Evolutionary conservation across 2,113 vertebrate genomes (phyloP).

Genomic region (Carassius gibelio): DNA sequence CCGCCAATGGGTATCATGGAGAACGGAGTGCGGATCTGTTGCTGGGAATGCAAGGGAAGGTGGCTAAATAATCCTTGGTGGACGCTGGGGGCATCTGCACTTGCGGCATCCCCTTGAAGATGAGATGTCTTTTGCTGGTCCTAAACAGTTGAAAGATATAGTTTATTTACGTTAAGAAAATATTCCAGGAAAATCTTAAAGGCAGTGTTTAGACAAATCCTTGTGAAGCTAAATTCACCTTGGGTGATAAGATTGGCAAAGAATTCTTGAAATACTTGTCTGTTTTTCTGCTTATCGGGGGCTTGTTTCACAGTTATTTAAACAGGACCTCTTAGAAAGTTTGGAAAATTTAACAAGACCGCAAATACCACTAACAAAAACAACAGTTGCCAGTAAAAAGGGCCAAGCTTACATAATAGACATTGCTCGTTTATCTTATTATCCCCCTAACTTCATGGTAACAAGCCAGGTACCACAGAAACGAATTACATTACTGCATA

Average conservation of each 20-base stretch:
- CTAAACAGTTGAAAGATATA: slow-evolving; percentile 66
- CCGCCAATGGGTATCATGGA: slow-evolving; percentile 98
- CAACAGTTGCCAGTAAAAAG: slow-evolving; percentile 57
- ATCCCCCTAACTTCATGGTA: slow-evolving; percentile 34
- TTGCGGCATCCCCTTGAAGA: slow-evolving; percentile 75
- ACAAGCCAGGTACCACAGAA: slow-evolving; percentile 49
- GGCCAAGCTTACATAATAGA: slow-evolving; percentile 42
- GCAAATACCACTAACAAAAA: slow-evolving; percentile 64
- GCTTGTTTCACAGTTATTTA: slow-evolving; percentile 49
- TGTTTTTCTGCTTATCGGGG: slow-evolving; percentile 13
- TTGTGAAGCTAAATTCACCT: not conserved
- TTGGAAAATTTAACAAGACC: slow-evolving; percentile 59
- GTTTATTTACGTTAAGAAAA: not conserved
- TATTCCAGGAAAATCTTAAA: not conserved
- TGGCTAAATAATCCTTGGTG: slow-evolving; percentile 93
- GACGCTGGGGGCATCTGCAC: slow-evolving; percentile 76
- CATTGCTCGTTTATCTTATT: slow-evolving; percentile 32
- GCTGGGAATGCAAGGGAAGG: slow-evolving; percentile 96
- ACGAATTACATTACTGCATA: slow-evolving; percentile 24
- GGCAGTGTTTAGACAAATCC: not conserved
- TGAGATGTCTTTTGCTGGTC: slow-evolving; percentile 76
- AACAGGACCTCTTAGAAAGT: slow-evolving; percentile 49
- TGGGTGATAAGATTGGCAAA: not conserved
- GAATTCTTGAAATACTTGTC: not conserved
- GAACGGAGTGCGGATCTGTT: slow-evolving; percentile 90